A percentile compares a stretch with the other conserved stretches of the same genome.
Conservation (phyloP, 2,888 invertebrate species). For the Oscheius sp. region DNA sequence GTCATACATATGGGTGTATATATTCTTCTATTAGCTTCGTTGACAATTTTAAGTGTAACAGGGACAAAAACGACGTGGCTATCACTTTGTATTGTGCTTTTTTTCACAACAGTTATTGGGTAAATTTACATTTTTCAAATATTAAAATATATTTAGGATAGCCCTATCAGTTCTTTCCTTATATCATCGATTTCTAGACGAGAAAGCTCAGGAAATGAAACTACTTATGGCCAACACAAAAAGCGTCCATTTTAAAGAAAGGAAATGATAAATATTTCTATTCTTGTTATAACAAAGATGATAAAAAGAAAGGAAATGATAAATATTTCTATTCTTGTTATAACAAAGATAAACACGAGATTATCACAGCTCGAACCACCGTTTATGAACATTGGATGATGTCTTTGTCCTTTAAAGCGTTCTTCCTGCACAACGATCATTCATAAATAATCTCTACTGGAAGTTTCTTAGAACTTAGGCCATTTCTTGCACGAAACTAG, state of each 20-base stretch:
- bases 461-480: too few species aligned
- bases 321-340: background rate
- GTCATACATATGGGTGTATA: slow-evolving; percentile 49
- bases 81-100: slow-evolving; percentile 33
- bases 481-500: too few species aligned
- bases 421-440: too few species aligned
- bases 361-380: too few species aligned
- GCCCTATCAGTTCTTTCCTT: slow-evolving; percentile 43
- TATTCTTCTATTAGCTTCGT: slow-evolving; percentile 39
- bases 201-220: slow-evolving; percentile 46
- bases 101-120: slow-evolving; percentile 39
- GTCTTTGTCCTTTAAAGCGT: too few species aligned
- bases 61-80: slow-evolving; percentile 43
- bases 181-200: slow-evolving; percentile 52
- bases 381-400: too few species aligned
- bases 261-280: background rate
- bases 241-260: slow-evolving; percentile 59
- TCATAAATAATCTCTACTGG: too few species aligned
- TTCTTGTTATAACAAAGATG: background rate
- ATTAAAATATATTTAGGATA: slow-evolving; percentile 43
- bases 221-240: slow-evolving; percentile 54
- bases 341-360: background rate
- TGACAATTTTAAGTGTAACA: slow-evolving; percentile 45
- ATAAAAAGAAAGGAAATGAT: background rate
- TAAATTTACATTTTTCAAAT: slow-evolving; percentile 5